These are phyloP conservation scores for Andrena minutula DNA, from an alignment of 2,888 invertebrate genomes.

Conservation along the genomic window DNA sequence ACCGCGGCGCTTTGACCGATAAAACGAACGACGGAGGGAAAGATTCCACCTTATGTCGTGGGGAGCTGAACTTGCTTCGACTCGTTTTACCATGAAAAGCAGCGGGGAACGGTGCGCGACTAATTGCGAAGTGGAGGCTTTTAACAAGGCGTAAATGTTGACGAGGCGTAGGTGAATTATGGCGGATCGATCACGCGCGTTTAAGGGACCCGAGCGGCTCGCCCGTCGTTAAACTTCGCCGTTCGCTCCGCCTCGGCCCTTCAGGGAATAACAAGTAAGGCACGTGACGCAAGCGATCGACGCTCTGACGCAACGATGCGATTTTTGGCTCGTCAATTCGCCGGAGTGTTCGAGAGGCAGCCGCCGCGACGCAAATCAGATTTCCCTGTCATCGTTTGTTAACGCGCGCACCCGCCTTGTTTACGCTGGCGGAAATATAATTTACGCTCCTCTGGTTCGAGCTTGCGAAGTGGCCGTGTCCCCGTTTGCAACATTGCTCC, in stretches of 20 bases:
- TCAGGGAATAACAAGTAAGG: background rate
- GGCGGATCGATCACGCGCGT: background rate
- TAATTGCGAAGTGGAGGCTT: background rate
- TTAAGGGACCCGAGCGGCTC: background rate
- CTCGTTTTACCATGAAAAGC: no score
- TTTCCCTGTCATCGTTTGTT: slow-evolving; percentile 20
- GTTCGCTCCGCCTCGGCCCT: background rate
- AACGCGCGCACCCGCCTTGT: slow-evolving; percentile 14
- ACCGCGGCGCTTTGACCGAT: no score
- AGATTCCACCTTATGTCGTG: no score
- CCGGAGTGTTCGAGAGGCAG: background rate
- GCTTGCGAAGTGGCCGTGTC: background rate
- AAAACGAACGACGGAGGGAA: no score
- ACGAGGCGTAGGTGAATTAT: background rate
- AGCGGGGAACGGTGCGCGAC: no score
- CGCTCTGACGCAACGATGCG: slow-evolving; percentile 40
- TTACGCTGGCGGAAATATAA: slow-evolving; percentile 13
- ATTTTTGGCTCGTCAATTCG: slow-evolving; percentile 32
- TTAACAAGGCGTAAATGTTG: background rate
- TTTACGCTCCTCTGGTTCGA: slow-evolving; percentile 21
- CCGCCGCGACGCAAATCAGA: slow-evolving; percentile 13
- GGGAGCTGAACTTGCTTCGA: no score
- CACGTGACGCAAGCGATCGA: slow-evolving; percentile 26
- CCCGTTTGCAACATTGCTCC: background rate
- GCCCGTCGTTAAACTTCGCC: slow-evolving; percentile 6